These are phyloP conservation scores for Pangasius djambal DNA, from an alignment of 2,797 vertebrate species.

Conservation along the genomic window DNA sequence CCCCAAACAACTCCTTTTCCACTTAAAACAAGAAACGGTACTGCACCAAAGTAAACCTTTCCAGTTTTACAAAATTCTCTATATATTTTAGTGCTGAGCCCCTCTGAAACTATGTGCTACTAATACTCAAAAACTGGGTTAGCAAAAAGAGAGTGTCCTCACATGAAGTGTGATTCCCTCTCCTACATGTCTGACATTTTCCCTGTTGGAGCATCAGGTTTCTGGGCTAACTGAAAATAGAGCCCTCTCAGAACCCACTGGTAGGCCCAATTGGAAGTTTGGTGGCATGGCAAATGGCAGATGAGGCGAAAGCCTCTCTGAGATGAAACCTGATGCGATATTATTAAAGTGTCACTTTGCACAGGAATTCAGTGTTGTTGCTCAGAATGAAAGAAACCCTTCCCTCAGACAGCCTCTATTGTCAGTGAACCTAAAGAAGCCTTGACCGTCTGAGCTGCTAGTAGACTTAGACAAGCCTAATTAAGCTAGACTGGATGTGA, in stretches of 20 bases:
- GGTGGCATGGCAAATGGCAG: constrained; percentile 3
- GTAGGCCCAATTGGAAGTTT: background rate
- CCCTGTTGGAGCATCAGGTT: background rate
- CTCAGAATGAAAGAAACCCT: background rate
- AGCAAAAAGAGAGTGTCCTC: constrained; percentile 1
- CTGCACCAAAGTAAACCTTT: background rate
- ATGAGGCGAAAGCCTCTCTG: background rate
- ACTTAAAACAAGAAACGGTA: background rate
- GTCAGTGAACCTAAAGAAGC: background rate
- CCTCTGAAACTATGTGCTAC: background rate
- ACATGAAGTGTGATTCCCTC: background rate
- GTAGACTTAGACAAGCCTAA: constrained; percentile 22
- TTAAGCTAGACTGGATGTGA: constrained; percentile 22
- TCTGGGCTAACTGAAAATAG: constrained; percentile 5
- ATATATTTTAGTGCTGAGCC: background rate
- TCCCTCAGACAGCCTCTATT: background rate
- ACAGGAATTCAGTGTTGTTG: background rate
- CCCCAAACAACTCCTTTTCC: background rate
- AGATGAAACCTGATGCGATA: constrained; percentile 23
- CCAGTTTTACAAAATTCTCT: background rate
- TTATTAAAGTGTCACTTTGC: background rate
- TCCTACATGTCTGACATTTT: constrained; percentile 2
- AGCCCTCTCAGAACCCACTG: constrained; percentile 10
- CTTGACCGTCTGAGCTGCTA: constrained; percentile 1
- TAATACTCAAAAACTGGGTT: background rate